These are phyloP conservation scores for Phodopus roborovskii DNA, from an alignment of 2,113 vertebrate genomes.

Conservation along the genomic window DNA sequence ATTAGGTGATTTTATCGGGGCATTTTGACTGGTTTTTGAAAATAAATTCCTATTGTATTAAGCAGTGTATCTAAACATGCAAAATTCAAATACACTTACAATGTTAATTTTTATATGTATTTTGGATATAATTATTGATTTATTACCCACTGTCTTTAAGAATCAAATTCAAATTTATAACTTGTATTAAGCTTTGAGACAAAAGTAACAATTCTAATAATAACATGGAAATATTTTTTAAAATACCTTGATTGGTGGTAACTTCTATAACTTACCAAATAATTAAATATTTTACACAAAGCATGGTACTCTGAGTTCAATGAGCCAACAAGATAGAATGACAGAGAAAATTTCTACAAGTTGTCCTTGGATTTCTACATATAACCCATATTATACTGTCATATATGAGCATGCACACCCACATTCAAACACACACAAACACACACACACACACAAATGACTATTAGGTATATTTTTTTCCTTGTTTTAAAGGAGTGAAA, in stretches of 20 bases:
- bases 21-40: neutral
- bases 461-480: neutral
- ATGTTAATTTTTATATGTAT: neutral
- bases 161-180: neutral
- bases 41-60: constrained; percentile 16
- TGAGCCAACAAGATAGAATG: neutral
- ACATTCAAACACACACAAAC: neutral
- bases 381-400: neutral
- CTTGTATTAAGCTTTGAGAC: neutral
- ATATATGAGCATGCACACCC: neutral
- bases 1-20: neutral
- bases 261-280: neutral
- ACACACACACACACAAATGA: neutral
- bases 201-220: neutral
- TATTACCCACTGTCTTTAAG: neutral
- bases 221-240: neutral
- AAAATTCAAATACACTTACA: neutral
- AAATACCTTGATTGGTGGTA: neutral
- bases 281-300: neutral
- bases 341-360: neutral
- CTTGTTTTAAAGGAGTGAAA: neutral
- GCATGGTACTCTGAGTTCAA: neutral
- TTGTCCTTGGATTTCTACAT: neutral
- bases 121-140: neutral
- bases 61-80: neutral